Conservation (phyloP, 2,888 invertebrate genomes). For the Caprella mutica region DNA sequence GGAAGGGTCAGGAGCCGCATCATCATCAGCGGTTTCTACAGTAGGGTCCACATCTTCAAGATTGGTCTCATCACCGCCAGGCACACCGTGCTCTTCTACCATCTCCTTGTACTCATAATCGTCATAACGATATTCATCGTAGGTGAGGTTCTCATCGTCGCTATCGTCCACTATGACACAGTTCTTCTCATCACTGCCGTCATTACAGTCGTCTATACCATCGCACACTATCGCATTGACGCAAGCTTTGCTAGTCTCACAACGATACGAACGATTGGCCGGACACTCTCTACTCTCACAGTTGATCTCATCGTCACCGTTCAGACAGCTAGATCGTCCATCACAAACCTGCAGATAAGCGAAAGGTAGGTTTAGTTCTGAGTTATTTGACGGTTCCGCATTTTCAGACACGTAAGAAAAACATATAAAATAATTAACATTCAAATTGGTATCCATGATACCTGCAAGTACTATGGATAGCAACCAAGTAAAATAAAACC, state of each 20-base stretch:
- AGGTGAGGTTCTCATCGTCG: not conserved
- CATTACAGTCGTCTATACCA: conserved; percentile 47
- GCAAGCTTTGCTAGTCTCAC: conserved; percentile 51
- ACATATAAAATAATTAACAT: too few species aligned
- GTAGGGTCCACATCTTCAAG: too few species aligned
- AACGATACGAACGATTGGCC: conserved; percentile 45
- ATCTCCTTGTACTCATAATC: conserved; percentile 14
- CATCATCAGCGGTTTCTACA: too few species aligned
- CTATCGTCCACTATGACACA: not conserved
- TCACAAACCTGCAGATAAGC: conserved; percentile 27
- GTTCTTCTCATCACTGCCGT: conserved; percentile 39
- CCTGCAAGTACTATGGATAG: not conserved
- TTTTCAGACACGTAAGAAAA: too few species aligned
- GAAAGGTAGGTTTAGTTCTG: too few species aligned
- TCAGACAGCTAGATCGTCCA: conserved; percentile 45
- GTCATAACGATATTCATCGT: conserved; percentile 5
- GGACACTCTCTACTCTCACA: conserved; percentile 39
- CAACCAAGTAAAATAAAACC: not conserved
- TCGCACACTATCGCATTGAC: conserved; percentile 47
- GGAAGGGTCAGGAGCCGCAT: too few species aligned
- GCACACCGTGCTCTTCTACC: conserved; percentile 3
- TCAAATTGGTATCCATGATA: too few species aligned
- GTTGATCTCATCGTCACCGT: conserved; percentile 52
- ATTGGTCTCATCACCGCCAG: too few species aligned
- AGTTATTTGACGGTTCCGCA: too few species aligned